Evolutionary conservation across 1,140 invertebrate genomes (phyloP), one percentile per base, ranked within the genome.

Genomic region (Drosophila orena): DNA sequence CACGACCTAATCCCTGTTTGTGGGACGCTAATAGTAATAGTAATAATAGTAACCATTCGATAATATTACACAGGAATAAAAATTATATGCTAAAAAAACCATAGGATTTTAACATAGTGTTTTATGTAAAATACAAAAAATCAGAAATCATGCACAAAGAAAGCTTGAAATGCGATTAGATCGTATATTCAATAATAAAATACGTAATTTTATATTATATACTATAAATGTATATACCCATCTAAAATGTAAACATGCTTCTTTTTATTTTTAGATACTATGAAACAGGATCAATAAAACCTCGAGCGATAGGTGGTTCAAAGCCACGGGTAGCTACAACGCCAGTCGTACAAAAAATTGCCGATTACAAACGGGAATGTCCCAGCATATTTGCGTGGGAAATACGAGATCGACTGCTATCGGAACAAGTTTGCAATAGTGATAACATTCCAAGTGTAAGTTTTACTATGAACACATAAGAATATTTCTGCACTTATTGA

Each of bases 391-490:
- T 99, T 93, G 98, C 98, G 5, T 99, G 98, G 98, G 98, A 99
- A 94, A 99, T 99, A 91, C 94, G 98, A 17, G 98, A 99, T 92
- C 95, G 98, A 92, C 95, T 99, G 58, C 94, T 99, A 20, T 97
- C 97, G 52, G 99, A 99, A 93, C 97, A 97, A 70, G 97, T 99
- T 59, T 99, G 99, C 94, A 99, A 97, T 93, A 98, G 98, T 93
- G 99, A 99, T 93, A 99, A 99, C 93, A 99, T 99, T 84, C 99
- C 99, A 64, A 99, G 98, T 93, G 99, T 99, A 94, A 99, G 98
- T 98, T 40, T 4, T 30, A 43, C n/a, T 5, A 34, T 11, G 30
- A 24, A 27, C 30, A 47, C 46, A 10, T 10, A 14, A 46, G 0
- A n/a, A n/a, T 38, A n/a, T n/a, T n/a, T 38, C 6, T n/a, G 40